Conservation (phyloP, 2,113 vertebrate genomes). For the Neofelis nebulosa region DNA sequence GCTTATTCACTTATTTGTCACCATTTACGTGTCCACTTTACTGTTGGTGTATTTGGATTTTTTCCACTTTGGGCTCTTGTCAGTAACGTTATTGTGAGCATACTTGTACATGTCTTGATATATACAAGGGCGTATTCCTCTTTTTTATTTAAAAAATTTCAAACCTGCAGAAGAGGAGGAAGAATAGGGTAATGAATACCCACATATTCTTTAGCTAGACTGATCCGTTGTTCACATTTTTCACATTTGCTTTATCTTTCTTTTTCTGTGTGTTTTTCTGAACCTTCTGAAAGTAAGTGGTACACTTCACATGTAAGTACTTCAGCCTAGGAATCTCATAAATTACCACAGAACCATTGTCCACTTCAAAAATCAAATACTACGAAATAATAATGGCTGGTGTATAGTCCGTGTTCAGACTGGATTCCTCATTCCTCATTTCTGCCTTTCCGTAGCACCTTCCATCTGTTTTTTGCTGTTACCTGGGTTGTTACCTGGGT, state of each 20-base stretch:
- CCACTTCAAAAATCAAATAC: neutral
- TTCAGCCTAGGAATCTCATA: neutral
- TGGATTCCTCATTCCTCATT: conserved; percentile 4
- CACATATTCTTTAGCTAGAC: neutral
- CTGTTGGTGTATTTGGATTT: neutral
- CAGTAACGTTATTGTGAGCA: neutral
- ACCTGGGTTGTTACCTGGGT: neutral
- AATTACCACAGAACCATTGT: neutral
- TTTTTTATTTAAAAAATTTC: conserved; percentile 37
- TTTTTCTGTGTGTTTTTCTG: neutral
- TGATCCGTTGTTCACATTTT: conserved; percentile 16
- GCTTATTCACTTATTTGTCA: neutral
- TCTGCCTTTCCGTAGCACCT: neutral
- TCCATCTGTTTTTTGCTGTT: neutral
- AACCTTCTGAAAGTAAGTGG: neutral
- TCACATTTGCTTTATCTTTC: neutral
- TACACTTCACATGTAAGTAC: neutral
- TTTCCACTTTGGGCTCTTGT: neutral
- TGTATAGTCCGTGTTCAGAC: neutral
- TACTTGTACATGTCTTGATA: neutral
- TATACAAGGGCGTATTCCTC: neutral
- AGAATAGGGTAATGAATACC: neutral
- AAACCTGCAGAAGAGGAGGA: conserved; percentile 14
- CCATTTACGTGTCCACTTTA: neutral
- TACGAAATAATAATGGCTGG: neutral